Evolutionary conservation across 2,113 vertebrate species (phyloP).

Genomic region (Microcebus murinus): DNA sequence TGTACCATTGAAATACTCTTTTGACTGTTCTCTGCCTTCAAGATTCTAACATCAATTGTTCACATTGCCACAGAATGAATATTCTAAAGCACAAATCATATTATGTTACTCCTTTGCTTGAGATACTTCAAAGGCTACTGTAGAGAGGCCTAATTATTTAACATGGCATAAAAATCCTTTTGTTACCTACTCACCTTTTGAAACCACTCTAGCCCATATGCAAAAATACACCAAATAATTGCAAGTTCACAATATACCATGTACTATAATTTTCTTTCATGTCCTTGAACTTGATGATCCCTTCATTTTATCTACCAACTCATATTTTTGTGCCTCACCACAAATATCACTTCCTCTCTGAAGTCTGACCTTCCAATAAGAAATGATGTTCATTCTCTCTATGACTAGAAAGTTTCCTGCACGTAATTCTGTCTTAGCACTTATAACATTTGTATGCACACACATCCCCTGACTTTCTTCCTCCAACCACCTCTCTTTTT

Average conservation of each 20-base stretch:
- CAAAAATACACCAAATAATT: not conserved
- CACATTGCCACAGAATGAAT: not conserved
- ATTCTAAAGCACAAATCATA: not conserved
- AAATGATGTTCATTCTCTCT: not conserved
- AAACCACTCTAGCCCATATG: not conserved
- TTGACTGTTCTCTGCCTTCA: not conserved
- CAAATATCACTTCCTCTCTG: not conserved
- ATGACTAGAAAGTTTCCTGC: not conserved
- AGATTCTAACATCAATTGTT: not conserved
- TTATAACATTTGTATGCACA: not conserved
- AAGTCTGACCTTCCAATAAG: not conserved
- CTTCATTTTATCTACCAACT: not conserved
- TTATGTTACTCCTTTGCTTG: not conserved
- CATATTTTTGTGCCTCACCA: not conserved
- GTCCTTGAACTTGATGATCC: not conserved
- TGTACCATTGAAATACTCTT: not conserved
- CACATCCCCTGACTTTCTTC: too few species aligned
- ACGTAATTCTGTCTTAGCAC: not conserved
- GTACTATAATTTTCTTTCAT: not conserved
- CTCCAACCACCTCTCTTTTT: not conserved
- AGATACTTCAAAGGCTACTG: not conserved
- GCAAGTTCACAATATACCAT: not conserved
- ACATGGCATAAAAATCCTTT: not conserved
- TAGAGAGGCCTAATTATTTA: not conserved
- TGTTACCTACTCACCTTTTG: not conserved